Base-by-base conservation (phyloP, 2,797 vertebrate genomes). In the Prunella strophiata region DNA sequence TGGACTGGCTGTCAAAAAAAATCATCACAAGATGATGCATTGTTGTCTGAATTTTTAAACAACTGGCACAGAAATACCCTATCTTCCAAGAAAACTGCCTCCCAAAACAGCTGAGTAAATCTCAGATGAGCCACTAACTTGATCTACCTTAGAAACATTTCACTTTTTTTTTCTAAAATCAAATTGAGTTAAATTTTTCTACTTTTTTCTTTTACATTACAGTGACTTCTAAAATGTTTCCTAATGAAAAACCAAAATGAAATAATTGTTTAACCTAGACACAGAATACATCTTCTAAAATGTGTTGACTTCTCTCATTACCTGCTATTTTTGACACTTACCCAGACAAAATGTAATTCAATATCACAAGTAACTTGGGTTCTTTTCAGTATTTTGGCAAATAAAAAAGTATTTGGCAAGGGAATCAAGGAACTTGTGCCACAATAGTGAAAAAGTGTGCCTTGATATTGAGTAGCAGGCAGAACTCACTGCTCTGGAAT, bases 231-330 rank as follows among this genome's bases (percentile, higher is more conserved):
- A 48, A 91, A 61, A 32, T 77, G 6, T 47, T 80, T 83, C 20
- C 22, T 80, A 58, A 65, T 34, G 20, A 75, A 74, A 93, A 91
- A 4, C 3, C 10, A 25, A 52, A 77, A 34, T 13, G 21, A 73
- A 70, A 67, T 14, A 29, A 16, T 25, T 59, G 21, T 32, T 5
- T 85, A 50, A 51, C 5, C 21, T 16, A 74, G 38, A 12, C 8
- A 30, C 11, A 67, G 12, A 52, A 36, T 19, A 38, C 77, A 88
- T 74, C 34, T 78, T 90, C 25, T 16, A 65, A 66, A 88, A 55
- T 0, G 0, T 10, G 1, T 40, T 47, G 54, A 17, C 29, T 48
- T 54, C 34, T 26, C 20, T 61, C 30, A 34, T 61, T 30, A 13
- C 11, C 16, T 77, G 14, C 29, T 23, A 47, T 68, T 85, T 70